Conservation (phyloP, 2,797 vertebrate genomes). For the Lateolabrax maculatus region DNA sequence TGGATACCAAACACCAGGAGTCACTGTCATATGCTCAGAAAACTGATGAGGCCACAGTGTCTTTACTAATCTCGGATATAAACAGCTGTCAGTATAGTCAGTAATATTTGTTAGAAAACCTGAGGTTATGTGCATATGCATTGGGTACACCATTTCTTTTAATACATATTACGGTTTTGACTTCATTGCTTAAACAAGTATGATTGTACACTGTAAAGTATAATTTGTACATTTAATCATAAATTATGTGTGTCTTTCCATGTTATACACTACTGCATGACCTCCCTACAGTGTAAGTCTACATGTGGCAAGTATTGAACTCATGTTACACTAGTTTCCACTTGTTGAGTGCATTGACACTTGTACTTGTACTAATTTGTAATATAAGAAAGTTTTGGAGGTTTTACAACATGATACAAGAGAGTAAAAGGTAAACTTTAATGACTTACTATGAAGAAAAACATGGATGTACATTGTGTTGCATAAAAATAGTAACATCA, state of each 20-base stretch:
- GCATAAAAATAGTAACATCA: constrained; percentile 55
- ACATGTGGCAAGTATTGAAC: not conserved
- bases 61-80: not conserved
- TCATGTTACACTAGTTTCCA: not conserved
- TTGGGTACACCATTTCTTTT: not conserved
- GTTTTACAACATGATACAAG: constrained; percentile 13
- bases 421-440: constrained; percentile 6
- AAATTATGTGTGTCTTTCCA: not conserved
- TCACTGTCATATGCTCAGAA: constrained; percentile 2
- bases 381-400: not conserved
- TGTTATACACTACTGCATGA: not conserved
- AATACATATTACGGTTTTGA: not conserved
- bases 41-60: constrained; percentile 10
- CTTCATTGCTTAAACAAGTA: not conserved
- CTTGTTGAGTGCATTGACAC: not conserved
- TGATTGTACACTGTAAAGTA: not conserved
- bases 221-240: not conserved
- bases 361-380: not conserved
- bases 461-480: constrained; percentile 43
- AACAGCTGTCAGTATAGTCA: not conserved
- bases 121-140: not conserved
- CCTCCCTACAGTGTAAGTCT: not conserved
- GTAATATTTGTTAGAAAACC: not conserved
- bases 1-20: not conserved
- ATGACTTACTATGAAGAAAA: constrained; percentile 26